A percentile compares a stretch with the other conserved stretches of the same genome.
phyloP scores from a whole-genome alignment of 2,113 vertebrate genomes.

The Lasiurus cinereus region DNA sequence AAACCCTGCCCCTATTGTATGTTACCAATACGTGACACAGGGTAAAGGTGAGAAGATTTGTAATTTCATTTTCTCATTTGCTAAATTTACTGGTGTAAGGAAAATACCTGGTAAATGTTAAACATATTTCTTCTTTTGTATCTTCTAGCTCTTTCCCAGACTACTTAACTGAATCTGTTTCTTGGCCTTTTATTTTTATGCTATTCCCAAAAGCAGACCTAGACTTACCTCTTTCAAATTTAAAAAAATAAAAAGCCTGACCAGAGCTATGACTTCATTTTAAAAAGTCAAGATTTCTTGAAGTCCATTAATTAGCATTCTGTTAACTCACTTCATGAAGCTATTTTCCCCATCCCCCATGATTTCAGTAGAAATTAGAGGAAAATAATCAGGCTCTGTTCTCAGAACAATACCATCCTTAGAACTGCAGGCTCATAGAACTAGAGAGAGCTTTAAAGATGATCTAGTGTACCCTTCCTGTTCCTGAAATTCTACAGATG shows the following conservation, averaged over 20 bases:
- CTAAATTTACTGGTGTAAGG: conserved; percentile 33
- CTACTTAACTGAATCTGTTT: conserved; percentile 24
- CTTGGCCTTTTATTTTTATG: conserved; percentile 36
- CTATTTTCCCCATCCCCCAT: background rate
- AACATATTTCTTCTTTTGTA: conserved; percentile 16
- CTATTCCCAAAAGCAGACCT: conserved; percentile 32
- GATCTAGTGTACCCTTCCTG: background rate
- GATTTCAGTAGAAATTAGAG: conserved; percentile 55
- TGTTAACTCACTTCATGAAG: background rate
- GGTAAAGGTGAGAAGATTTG: conserved; percentile 1
- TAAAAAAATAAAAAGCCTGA: background rate
- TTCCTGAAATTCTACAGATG: background rate
- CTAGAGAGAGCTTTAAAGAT: conserved; percentile 7
- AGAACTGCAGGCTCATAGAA: background rate
- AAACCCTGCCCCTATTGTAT: background rate
- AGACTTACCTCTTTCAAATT: background rate
- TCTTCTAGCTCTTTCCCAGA: conserved; percentile 39
- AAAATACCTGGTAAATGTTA: conserved; percentile 54
- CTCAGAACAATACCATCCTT: background rate
- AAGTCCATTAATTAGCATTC: conserved; percentile 27
- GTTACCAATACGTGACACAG: conserved; percentile 27
- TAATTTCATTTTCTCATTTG: conserved; percentile 50
- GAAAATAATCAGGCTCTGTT: background rate
- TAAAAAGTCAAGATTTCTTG: conserved; percentile 45
- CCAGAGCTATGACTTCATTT: background rate